Evolutionary conservation across 2,888 invertebrate genomes (phyloP), one percentile per base, ranked within the genome.

Genomic region (Autographa pulchrina): DNA sequence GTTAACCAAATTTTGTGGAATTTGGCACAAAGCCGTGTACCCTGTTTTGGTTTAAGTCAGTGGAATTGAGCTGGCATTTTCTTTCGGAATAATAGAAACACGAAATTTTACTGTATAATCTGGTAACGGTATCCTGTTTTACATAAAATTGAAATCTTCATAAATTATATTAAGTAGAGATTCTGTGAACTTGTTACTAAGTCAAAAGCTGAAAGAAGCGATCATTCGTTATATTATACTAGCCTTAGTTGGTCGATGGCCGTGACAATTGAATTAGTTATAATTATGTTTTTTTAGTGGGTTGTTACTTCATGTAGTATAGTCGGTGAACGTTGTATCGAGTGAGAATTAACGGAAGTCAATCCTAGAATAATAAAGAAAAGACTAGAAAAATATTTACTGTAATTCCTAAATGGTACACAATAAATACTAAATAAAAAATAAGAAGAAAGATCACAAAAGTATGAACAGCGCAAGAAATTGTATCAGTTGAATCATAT

Each of bases 1-100:
- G 84, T 86, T 81, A 87, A 83, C 82, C 84, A 83, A 86, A 87
- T 87, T 87, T 81, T 77, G 84, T 82, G 62, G 73, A 79, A 83
- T 83, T 85, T 85, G 87, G 86, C 80, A 75, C 81, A 76, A 75
- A 77, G 71, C 77, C 71, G 70, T 52, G 41, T 59, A 20, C 25
- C 60, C 48, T 79, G 70, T 72, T 81, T 75, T 62, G 78, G 75
- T 73, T 70, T 70, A 76, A 73, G 61, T 74, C 72, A 77, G 58
- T 59, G 64, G 65, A 74, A 62, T 68, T 32, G 71, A 75, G 61
- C 62, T 62, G 63, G 62, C 73, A 31, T 68, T 67, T 65, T 76
- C 58, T 74, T 38, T 18, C 3, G 9, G 32, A 65, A 67, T 65
- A 43, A 67, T 80, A 66, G 65, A 52, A 65, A 68, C 35, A 70